phyloP scores from a whole-genome alignment of 2,113 vertebrate species.

The Uropsilus gracilis region DNA sequence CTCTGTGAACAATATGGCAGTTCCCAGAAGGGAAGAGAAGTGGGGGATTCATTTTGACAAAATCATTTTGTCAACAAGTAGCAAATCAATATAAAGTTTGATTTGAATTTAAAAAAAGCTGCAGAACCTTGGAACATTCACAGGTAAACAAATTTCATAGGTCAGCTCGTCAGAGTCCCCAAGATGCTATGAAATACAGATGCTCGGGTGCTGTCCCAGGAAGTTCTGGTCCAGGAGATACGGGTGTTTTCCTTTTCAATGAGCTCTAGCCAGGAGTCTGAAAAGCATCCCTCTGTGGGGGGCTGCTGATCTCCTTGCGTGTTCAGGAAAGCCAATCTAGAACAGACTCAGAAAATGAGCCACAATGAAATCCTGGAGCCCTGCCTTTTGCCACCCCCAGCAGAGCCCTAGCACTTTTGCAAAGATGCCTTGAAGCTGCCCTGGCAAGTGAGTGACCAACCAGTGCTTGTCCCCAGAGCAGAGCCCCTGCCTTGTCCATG shows the following conservation, averaged over 20 bases:
- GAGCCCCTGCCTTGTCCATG: not conserved
- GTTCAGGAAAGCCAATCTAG: not conserved
- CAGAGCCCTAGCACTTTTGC: not conserved
- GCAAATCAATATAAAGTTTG: too few species aligned
- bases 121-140: not conserved
- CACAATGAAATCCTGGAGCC: not conserved
- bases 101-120: not conserved
- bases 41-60: too few species aligned
- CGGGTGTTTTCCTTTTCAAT: too few species aligned
- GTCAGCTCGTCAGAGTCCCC: not conserved
- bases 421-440: not conserved
- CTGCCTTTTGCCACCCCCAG: not conserved
- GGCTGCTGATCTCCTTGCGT: not conserved
- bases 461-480: rapidly evolving
- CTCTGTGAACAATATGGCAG: too few species aligned
- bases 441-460: not conserved
- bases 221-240: not conserved
- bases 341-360: not conserved
- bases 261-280: not conserved
- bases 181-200: not conserved
- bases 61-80: too few species aligned
- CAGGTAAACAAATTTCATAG: not conserved
- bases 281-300: not conserved
- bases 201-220: not conserved
- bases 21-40: too few species aligned